Evolutionary conservation across 1,140 invertebrate species (phyloP).

Genomic region (Rhynchophorus ferrugineus): DNA sequence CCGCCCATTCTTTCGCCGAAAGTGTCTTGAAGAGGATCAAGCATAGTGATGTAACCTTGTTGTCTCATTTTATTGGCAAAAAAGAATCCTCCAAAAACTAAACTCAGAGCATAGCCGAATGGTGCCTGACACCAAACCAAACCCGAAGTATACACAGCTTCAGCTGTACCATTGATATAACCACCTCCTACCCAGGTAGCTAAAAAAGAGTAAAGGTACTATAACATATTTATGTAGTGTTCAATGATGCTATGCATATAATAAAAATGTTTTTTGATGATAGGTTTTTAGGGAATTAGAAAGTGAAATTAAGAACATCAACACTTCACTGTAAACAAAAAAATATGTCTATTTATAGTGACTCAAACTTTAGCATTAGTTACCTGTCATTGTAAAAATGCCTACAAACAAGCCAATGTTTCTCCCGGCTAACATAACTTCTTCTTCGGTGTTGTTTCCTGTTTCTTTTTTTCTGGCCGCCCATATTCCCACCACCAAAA

Average conservation of each 20-base stretch:
- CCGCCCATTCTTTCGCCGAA: conserved; percentile 97
- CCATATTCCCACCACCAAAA: conserved; percentile 91
- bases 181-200: conserved; percentile 98
- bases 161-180: conserved; percentile 97
- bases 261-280: too few relatives aligned
- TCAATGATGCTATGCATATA: too few relatives aligned
- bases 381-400: conserved; percentile 97
- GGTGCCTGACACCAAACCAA: conserved; percentile 96
- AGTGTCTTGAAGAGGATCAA: conserved; percentile 93
- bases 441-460: conserved; percentile 82
- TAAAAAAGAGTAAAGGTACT: conserved; percentile 35
- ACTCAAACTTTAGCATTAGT: conserved; percentile 26
- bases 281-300: too few relatives aligned
- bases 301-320: too few relatives aligned
- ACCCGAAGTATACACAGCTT: conserved; percentile 86
- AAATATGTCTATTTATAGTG: too few relatives aligned
- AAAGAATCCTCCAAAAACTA: conserved; percentile 92
- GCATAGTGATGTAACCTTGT: conserved; percentile 97
- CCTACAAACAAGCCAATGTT: conserved; percentile 95
- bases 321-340: background rate
- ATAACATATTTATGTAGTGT: background rate
- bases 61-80: conserved; percentile 97
- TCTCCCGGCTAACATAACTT: conserved; percentile 93
- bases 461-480: conserved; percentile 83
- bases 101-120: conserved; percentile 90